Percentiles rank a stretch among this genome's conserved stretches.
Evolutionary conservation across 2,797 vertebrate species (phyloP).

Genomic region (Carduelis carduelis): DNA sequence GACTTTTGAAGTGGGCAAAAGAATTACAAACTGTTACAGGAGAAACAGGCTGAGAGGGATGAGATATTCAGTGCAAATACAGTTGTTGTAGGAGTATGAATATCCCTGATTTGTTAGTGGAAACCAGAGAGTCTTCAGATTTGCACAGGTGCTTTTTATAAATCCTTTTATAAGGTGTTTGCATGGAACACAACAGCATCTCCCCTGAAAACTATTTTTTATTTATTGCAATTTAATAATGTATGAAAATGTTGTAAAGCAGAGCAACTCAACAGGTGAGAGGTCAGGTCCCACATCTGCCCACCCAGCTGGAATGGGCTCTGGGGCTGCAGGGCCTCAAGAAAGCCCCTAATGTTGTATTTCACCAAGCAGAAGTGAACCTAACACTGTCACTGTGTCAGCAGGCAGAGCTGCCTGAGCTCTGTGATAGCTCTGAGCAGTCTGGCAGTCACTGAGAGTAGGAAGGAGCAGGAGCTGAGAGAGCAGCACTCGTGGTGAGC

Average conservation of each 20-base stretch:
- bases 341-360: background rate
- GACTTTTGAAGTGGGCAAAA: background rate
- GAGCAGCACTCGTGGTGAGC: fast-evolving
- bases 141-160: background rate
- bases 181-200: background rate
- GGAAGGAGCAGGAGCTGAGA: background rate
- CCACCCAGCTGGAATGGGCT: fast-evolving
- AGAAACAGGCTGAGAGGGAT: background rate
- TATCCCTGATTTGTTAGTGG: background rate
- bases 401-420: background rate
- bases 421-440: background rate
- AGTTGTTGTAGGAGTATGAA: background rate
- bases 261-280: background rate
- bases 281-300: background rate
- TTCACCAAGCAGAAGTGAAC: background rate
- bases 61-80: background rate
- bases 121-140: background rate
- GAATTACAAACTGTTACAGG: background rate
- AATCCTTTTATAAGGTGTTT: background rate
- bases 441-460: too few relatives aligned
- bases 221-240: background rate
- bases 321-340: background rate
- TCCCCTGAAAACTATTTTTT: background rate
- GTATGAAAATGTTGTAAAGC: background rate
- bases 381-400: fast-evolving